A percentile compares a stretch with the other conserved stretches of the same genome.
Evolutionary conservation across 1,140 invertebrate species (phyloP).

Genomic region (Listronotus bonariensis): DNA sequence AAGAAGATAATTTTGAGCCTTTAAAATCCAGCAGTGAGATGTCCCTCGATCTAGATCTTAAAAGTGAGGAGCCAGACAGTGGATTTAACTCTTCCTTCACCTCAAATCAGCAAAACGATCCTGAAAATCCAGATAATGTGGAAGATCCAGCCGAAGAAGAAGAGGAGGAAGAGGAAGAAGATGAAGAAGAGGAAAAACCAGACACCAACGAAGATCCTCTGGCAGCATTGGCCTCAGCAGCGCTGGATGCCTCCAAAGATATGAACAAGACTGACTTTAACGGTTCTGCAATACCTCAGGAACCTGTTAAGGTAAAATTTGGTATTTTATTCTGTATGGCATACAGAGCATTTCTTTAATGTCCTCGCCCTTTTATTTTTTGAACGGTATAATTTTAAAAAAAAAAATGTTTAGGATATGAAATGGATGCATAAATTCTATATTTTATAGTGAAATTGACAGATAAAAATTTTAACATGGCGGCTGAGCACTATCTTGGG

Average conservation of each 20-base stretch:
- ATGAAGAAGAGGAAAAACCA: conserved; percentile 32
- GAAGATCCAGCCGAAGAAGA: conserved; percentile 22
- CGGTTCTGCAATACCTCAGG: conserved; percentile 22
- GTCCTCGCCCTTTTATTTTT: too few species aligned
- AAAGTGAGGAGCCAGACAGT: conserved; percentile 36
- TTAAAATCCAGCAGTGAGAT: conserved; percentile 9
- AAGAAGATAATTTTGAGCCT: conserved; percentile 7
- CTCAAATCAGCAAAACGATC: conserved; percentile 18
- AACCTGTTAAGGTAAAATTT: conserved; percentile 26
- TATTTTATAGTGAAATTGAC: too few species aligned
- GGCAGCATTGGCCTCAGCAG: conserved; percentile 72
- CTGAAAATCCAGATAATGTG: conserved; percentile 31
- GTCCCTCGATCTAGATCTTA: conserved; percentile 30
- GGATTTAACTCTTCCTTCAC: conserved; percentile 32
- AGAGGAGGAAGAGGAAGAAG: conserved; percentile 46
- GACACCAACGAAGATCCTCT: conserved; percentile 61
- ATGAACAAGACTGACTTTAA: conserved; percentile 46
- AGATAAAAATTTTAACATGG: too few species aligned
- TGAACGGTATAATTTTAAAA: too few species aligned
- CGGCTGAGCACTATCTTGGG: too few species aligned
- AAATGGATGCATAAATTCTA: too few species aligned
- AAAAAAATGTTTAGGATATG: too few species aligned
- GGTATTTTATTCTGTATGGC: too few species aligned
- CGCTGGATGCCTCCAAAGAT: conserved; percentile 69
- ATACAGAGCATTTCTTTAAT: too few species aligned